phyloP scores from a whole-genome alignment of 2,113 vertebrate species.

The Calcarius ornatus region DNA sequence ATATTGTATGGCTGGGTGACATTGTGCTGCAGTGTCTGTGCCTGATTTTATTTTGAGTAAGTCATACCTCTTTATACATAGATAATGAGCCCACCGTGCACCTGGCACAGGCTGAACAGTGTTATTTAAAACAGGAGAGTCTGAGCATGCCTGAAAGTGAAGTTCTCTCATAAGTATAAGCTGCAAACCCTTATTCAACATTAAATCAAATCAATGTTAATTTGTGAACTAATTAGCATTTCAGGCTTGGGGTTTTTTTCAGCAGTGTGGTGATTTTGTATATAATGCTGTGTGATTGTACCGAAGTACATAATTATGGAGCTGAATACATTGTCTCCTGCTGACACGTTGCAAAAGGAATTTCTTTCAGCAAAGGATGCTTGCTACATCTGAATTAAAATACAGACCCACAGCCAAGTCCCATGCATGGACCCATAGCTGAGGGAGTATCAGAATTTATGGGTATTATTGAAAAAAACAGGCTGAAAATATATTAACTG shows the following conservation, averaged over 20 bases:
- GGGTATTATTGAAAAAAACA: neutral
- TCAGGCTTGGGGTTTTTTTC: constrained; percentile 61
- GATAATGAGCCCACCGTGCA: constrained; percentile 52
- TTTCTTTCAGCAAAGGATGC: constrained; percentile 39
- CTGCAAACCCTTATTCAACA: constrained; percentile 77
- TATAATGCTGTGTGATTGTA: constrained; percentile 75
- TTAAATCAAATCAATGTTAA: constrained; percentile 85
- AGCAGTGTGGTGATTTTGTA: constrained; percentile 71
- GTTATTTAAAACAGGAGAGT: constrained; percentile 64
- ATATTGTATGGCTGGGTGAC: constrained; percentile 9
- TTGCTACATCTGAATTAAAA: constrained; percentile 12
- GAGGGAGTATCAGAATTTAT: neutral
- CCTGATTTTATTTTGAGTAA: constrained; percentile 63
- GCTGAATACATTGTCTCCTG: constrained; percentile 77
- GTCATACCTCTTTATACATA: constrained; percentile 34
- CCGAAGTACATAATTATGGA: constrained; percentile 72
- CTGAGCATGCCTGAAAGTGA: constrained; percentile 68
- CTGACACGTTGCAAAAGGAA: constrained; percentile 64
- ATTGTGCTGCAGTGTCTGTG: constrained; percentile 29
- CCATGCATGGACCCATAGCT: neutral
- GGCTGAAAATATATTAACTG: neutral
- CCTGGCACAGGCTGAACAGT: constrained; percentile 44
- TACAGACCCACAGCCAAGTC: neutral
- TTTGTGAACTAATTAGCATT: constrained; percentile 82
- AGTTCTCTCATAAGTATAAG: constrained; percentile 75